A percentile compares a stretch with the other conserved stretches of the same genome.
phyloP scores from a whole-genome alignment of 2,888 invertebrate genomes.

The Dolichopus griseipennis region DNA sequence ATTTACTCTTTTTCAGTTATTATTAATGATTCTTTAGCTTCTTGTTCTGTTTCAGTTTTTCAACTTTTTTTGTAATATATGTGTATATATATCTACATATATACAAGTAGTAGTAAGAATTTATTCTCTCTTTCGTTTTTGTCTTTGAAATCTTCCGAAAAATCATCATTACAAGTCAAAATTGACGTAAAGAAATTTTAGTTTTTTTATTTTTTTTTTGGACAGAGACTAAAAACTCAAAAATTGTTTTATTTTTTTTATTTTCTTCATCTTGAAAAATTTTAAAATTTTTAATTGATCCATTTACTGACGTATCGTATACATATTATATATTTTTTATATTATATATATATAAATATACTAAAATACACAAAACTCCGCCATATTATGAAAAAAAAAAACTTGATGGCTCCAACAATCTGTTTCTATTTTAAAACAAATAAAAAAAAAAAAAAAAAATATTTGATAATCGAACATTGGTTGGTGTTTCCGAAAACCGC shows the following conservation, averaged over 20 bases:
- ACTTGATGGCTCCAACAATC: conserved; percentile 1
- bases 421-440: background rate
- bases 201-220: background rate
- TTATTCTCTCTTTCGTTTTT: background rate
- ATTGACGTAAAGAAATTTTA: background rate
- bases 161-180: background rate
- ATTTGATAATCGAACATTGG: no score
- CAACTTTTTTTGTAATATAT: no score
- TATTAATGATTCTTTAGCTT: conserved; percentile 7
- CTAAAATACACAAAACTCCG: background rate
- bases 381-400: background rate
- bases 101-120: no score
- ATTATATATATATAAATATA: background rate
- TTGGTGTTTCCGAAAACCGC: no score
- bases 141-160: background rate
- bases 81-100: no score
- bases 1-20: background rate
- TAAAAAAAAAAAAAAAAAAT: background rate
- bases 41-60: background rate
- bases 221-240: background rate
- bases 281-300: conserved; percentile 6
- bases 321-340: background rate
- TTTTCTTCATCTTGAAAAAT: background rate
- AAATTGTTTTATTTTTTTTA: background rate
- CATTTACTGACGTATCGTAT: background rate